These are phyloP conservation scores for Falco berigora DNA, from an alignment of 2,797 vertebrate genomes.

Conservation along the genomic window DNA sequence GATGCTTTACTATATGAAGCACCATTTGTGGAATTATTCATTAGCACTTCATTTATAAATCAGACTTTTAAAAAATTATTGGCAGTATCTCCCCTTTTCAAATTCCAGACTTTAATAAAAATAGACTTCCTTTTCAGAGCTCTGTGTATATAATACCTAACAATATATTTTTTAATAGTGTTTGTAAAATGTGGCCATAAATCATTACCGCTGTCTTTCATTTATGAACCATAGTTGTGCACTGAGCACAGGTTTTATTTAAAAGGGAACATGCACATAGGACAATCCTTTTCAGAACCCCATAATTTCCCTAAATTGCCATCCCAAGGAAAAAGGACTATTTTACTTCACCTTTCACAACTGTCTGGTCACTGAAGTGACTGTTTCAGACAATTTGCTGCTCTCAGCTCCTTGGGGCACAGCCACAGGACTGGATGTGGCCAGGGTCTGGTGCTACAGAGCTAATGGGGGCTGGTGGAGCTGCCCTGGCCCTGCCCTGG, in stretches of 20 bases:
- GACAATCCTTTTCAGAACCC: background rate
- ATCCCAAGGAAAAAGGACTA: background rate
- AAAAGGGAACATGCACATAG: background rate
- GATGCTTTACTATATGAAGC: constrained; percentile 32
- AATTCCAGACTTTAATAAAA: constrained; percentile 33
- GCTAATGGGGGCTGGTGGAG: background rate
- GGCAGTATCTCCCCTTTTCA: constrained; percentile 24
- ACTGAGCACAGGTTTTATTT: background rate
- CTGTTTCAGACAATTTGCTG: background rate
- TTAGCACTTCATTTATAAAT: constrained; percentile 62
- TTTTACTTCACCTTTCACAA: background rate
- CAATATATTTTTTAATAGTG: constrained; percentile 10
- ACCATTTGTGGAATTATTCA: constrained; percentile 63
- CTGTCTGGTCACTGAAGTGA: background rate
- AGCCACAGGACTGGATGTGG: background rate
- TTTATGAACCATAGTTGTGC: background rate
- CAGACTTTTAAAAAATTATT: constrained; percentile 41
- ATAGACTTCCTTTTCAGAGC: background rate
- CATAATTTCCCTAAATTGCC: background rate
- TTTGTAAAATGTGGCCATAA: background rate
- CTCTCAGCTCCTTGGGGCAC: background rate
- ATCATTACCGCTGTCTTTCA: background rate
- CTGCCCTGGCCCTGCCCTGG: no score
- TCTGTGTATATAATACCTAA: background rate
- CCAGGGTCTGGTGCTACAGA: background rate